phyloP scores from a whole-genome alignment of 2,888 invertebrate genomes.

The Parnassius apollo region DNA sequence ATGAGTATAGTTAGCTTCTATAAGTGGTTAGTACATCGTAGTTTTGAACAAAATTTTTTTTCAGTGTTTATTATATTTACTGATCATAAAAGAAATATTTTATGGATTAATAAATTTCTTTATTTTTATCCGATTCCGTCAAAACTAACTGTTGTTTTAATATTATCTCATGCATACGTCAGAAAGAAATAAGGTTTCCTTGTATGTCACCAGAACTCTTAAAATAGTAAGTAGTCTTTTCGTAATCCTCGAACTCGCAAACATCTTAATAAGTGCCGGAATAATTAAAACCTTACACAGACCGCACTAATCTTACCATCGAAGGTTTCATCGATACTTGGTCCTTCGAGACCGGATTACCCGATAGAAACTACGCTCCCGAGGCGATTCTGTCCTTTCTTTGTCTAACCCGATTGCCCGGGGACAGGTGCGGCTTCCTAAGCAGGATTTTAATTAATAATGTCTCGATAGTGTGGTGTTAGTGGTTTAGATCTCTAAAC shows the following conservation, averaged over 20 bases:
- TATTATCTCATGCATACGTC: too few species aligned
- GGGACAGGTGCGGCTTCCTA: slow-evolving; percentile 73
- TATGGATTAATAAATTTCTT: too few species aligned
- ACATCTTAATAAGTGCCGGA: slow-evolving; percentile 34
- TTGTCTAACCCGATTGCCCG: slow-evolving; percentile 62
- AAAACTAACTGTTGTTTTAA: too few species aligned
- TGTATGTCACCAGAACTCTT: neutral
- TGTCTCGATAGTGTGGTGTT: slow-evolving; percentile 60
- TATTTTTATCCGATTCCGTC: too few species aligned
- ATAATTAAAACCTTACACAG: slow-evolving; percentile 38
- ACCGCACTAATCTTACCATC: slow-evolving; percentile 30
- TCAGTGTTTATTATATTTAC: too few species aligned
- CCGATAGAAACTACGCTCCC: slow-evolving; percentile 64
- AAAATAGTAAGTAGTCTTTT: neutral
- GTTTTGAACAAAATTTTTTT: too few species aligned
- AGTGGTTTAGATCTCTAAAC: slow-evolving; percentile 41
- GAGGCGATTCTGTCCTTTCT: slow-evolving; percentile 60
- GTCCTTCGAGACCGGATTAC: slow-evolving; percentile 61
- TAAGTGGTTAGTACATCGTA: too few species aligned
- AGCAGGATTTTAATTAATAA: slow-evolving; percentile 74
- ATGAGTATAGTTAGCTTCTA: too few species aligned
- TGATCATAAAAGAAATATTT: too few species aligned
- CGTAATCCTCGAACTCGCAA: neutral
- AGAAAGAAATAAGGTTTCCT: too few species aligned
- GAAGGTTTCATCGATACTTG: slow-evolving; percentile 63